Evolutionary conservation across 2,888 invertebrate species (phyloP), one percentile per base, ranked within the genome.

Genomic region (Drosophila longiperda): DNA sequence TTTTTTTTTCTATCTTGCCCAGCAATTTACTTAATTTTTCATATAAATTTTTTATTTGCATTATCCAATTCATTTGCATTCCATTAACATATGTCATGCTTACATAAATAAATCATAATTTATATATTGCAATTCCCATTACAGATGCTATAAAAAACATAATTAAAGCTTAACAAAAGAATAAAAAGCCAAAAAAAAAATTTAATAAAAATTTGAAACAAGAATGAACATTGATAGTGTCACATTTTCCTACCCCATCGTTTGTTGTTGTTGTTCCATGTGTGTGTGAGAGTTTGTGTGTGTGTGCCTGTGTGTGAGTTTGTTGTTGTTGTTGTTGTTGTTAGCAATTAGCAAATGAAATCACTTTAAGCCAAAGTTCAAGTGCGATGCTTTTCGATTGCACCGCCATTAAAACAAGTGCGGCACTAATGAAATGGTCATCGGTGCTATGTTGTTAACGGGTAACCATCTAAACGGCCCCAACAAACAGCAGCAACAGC

Each of bases 391-490:
- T 59, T 77, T 81, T 80, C 74, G 77, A 73, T 61, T 73, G 55
- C 61, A 79, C 82, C 78, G 75, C 70, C 78, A 84, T 90, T 84
- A 78, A 87, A 85, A 69, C 71, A 80, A 82, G 79, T 88, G 87
- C 83, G 79, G 83, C 90, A 82, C 90, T 90, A 88, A 93, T 93
- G 93, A 92, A 91, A 93, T 93, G 92, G 92, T 93, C 88, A 91
- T 92, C 91, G 92, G 92, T 92, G 92, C 92, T 91, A 93, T 93
- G 93, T 93, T 93, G 91, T 92, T 93, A 91, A 91, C 92, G 91
- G 92, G 92, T 90, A 93, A 89, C 87, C 88, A 91, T 76, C 82
- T 87, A 6, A 84, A 82, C 91, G 92, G 91, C 68, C 83, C 90
- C 74, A 90, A 80, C 72, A 78, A 82, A 59, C 81, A 84, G 63